Base-by-base conservation (phyloP, 2,113 vertebrate genomes). In the Falco punctatus region DNA sequence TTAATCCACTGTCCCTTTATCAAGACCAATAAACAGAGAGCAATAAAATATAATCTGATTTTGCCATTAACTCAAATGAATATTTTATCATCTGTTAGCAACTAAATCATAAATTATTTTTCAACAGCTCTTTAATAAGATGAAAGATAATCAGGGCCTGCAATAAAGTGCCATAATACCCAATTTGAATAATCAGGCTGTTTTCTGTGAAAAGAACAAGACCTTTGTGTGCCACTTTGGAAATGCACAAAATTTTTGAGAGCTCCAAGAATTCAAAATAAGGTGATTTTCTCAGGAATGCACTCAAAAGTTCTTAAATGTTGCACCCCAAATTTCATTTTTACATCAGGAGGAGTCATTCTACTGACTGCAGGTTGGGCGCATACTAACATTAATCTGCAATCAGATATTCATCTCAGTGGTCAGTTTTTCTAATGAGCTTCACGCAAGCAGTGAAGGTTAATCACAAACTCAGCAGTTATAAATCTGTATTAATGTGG, bases 81-180 rank as follows among this genome's bases (percentile, higher is more conserved):
- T 97, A 94, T 97, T 98, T 98, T 97, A 98, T 98, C 87, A 96
- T 90, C 96, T 97, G 70, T 93, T 98, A 91, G 84, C 64, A 97
- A 95, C 80, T 96, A 95, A 98, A 97, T 97, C 92, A 97, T 97
- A 97, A 97, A 98, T 97, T 97, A 94, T 97, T 97, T 97, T 97
- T 96, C 92, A 97, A 93, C 83, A 94, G 80, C 48, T 97, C 97
- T 96, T 97, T 97, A 98, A 97, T 97, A 88, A 97, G 84, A 90
- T 92, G 64, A 97, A 97, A 96, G 54, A 92, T 95, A 96, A 97
- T 97, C 78, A 81, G 52, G 74, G 27, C 32, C 80, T 97, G 33
- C 78, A 88, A 69, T 86, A 79, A 96, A 96, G 38, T 65, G 12
- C 21, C 49, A 4, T 71, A 84, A 92, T 71, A 91, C 15, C 18